Conservation (phyloP, 2,888 invertebrate genomes). For the Pyrrhia umbra region DNA sequence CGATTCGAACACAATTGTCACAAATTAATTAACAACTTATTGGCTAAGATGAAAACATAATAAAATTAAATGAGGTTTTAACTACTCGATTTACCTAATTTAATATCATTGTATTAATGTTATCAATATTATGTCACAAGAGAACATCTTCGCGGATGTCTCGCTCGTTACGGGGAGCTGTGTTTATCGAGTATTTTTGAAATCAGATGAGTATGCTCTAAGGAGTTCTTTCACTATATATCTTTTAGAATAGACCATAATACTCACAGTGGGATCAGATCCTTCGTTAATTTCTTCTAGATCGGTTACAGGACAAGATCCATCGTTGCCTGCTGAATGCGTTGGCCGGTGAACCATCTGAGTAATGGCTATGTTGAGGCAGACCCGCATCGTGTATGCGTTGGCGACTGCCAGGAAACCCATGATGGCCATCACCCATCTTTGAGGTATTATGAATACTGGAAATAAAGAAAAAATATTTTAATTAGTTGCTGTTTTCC, state of each 20-base stretch:
- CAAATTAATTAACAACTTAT: slow-evolving; percentile 13
- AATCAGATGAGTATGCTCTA: background rate
- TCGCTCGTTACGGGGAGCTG: background rate
- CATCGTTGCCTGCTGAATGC: slow-evolving; percentile 72
- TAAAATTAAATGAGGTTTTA: slow-evolving; percentile 25
- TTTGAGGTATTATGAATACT: slow-evolving; percentile 92
- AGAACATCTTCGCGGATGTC: background rate
- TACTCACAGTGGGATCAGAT: slow-evolving; percentile 75
- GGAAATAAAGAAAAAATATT: slow-evolving; percentile 63
- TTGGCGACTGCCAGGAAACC: slow-evolving; percentile 93
- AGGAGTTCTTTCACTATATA: background rate
- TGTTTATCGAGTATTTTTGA: background rate
- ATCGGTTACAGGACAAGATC: slow-evolving; percentile 79
- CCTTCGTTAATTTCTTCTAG: slow-evolving; percentile 60
- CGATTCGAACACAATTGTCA: slow-evolving; percentile 5
- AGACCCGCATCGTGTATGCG: slow-evolving; percentile 94
- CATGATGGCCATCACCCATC: slow-evolving; percentile 94
- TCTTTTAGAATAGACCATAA: too few species aligned
- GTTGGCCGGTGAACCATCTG: slow-evolving; percentile 90
- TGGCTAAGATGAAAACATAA: slow-evolving; percentile 7
- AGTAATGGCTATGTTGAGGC: slow-evolving; percentile 93
- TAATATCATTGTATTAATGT: slow-evolving; percentile 1
- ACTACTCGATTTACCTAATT: slow-evolving; percentile 35
- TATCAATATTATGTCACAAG: slow-evolving; percentile 6
- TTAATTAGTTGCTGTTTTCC: background rate